A percentile compares a stretch with the other conserved stretches of the same genome.
These are phyloP conservation scores for Drosophila anceps DNA, from an alignment of 2,888 invertebrate genomes.

Conservation along the genomic window DNA sequence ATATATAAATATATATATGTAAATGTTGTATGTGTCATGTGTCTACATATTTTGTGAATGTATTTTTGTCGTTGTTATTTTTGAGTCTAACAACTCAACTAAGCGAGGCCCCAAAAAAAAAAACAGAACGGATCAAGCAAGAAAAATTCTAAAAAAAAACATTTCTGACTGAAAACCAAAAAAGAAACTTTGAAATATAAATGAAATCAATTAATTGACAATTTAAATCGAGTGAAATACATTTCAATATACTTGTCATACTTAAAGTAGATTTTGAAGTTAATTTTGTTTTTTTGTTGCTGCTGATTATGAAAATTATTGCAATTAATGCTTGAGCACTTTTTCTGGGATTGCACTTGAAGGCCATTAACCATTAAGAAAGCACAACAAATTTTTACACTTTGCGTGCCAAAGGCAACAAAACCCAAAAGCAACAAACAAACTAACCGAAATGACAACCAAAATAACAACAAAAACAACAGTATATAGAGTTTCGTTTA, in stretches of 20 bases:
- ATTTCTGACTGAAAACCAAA: constrained; percentile 44
- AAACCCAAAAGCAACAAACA: constrained; percentile 55
- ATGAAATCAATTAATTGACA: constrained; percentile 42
- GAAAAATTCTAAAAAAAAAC: not conserved
- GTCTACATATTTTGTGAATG: not conserved
- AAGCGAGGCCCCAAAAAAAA: constrained; percentile 82
- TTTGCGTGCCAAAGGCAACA: constrained; percentile 61
- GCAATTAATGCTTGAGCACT: constrained; percentile 72
- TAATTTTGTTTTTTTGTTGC: not conserved
- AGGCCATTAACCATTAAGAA: constrained; percentile 75
- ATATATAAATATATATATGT: constrained; percentile 15
- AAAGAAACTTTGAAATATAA: constrained; percentile 82
- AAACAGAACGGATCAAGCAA: constrained; percentile 64
- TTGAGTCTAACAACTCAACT: constrained; percentile 65
- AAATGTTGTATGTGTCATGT: constrained; percentile 12
- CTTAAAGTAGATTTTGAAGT: not conserved
- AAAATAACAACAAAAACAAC: constrained; percentile 41
- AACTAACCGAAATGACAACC: constrained; percentile 47
- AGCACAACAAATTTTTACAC: constrained; percentile 73
- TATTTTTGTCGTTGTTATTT: constrained; percentile 50
- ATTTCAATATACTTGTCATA: not conserved
- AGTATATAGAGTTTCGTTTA: constrained; percentile 61
- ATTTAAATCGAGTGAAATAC: not conserved
- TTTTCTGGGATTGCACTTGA: constrained; percentile 48
- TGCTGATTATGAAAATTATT: constrained; percentile 60